Conservation (phyloP, 2,797 vertebrate genomes). For the Myotis vivesi region DNA sequence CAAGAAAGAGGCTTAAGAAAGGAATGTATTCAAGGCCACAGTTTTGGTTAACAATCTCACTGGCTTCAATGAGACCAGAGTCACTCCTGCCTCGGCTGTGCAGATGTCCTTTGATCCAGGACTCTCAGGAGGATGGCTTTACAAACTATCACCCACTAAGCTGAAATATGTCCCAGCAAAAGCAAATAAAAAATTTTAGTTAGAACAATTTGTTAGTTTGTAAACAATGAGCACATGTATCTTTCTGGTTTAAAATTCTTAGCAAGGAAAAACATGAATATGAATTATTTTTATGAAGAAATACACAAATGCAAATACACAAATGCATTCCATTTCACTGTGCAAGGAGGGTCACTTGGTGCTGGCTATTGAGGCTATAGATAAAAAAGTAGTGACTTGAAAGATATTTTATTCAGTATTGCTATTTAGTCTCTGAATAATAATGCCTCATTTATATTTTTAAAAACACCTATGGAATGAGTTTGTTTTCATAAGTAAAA, state of each 20-base stretch:
- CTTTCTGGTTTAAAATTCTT: background rate
- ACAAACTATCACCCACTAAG: background rate
- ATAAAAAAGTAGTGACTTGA: background rate
- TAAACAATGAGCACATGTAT: background rate
- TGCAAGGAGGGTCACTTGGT: background rate
- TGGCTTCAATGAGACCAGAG: background rate
- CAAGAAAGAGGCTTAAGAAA: background rate
- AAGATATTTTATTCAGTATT: background rate
- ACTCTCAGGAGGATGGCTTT: background rate
- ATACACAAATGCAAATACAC: background rate
- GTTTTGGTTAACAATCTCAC: background rate
- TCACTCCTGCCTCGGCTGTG: background rate
- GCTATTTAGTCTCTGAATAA: background rate
- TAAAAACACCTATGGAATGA: background rate
- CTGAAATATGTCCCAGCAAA: background rate
- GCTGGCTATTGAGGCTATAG: background rate
- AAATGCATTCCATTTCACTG: background rate
- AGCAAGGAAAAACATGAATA: slow-evolving; percentile 3
- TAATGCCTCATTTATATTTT: background rate
- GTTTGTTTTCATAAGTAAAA: background rate
- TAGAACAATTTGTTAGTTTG: background rate
- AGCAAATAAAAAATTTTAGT: background rate
- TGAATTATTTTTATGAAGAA: background rate
- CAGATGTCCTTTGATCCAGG: background rate
- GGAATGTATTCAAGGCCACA: background rate